A percentile compares a stretch with the other conserved stretches of the same genome.
Evolutionary conservation across 2,113 vertebrate species (phyloP).

Genomic region (Zootoca vivipara): DNA sequence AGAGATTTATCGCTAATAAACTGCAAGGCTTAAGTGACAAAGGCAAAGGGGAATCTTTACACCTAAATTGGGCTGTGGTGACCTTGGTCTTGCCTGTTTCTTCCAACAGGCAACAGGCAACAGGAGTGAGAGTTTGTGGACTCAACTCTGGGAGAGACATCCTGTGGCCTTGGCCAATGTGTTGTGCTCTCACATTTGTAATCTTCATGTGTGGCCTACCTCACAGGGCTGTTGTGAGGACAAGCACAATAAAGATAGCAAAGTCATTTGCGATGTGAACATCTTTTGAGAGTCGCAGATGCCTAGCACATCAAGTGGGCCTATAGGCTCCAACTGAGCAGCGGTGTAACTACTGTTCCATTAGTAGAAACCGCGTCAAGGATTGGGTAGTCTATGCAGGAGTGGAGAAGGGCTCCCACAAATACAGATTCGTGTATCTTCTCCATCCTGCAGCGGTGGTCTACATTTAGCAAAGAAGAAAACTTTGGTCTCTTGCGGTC

Average conservation of each 20-base stretch:
- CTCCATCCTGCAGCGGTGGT: not conserved
- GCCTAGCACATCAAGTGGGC: not conserved
- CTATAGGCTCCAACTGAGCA: not conserved
- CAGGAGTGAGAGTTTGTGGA: too few relatives aligned
- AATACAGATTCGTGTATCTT: not conserved
- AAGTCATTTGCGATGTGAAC: not conserved
- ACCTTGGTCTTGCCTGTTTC: not conserved
- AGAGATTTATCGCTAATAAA: not conserved
- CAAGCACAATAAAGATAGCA: not conserved
- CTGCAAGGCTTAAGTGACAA: not conserved
- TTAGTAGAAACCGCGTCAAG: not conserved
- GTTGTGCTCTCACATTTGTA: too few relatives aligned
- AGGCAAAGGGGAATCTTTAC: not conserved
- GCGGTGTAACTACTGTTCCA: too few relatives aligned
- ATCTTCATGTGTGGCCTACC: not conserved
- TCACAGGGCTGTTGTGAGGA: conserved; percentile 1
- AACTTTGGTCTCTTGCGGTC: not conserved
- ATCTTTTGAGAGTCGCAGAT: not conserved
- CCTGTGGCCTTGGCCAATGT: too few relatives aligned
- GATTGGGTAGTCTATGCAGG: not conserved
- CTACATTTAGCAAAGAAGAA: too few relatives aligned
- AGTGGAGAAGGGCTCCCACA: not conserved
- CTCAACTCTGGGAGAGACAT: not conserved
- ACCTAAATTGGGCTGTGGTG: not conserved
- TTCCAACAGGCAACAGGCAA: too few relatives aligned